Evolutionary conservation across 37 sponge, comb jelly and placozoan species (phyloP), one percentile per base, ranked within the genome.

Genomic region (Bolinopsis microptera): DNA sequence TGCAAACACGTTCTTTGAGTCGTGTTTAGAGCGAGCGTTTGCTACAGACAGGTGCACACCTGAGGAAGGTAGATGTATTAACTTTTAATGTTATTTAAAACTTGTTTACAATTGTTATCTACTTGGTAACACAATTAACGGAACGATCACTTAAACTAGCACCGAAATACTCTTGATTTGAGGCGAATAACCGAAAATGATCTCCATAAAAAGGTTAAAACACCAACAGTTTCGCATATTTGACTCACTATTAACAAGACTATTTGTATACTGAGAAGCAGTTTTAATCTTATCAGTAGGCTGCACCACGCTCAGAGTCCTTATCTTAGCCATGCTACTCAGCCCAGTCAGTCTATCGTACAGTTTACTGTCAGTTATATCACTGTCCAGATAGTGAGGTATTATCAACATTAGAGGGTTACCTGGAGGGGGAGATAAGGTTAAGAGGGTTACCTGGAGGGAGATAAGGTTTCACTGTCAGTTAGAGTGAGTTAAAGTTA

Each of bases 361-460:
- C 25, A 86, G 31, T n/a, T 39, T 41, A 34, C 90, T 86, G 25
- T 86, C 90, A 38, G 90, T 38, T 41, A 86, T 38, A 34, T 86
- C 90, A 22, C 90, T 41, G 31, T 86, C 90, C 41, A 86, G 90
- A 48, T 86, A 86, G 61, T 86, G 90, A 26, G 90, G 90, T 3
- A 86, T 41, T 86, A 86, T 86, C 90, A 86, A 23, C 90, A 86
- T 86, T 26, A 86, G 90, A 0, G 90, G 90, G 61, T 86, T 86
- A 0, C 90, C 90, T 86, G 90, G 26, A 25, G 28, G 16, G 26
- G n/a, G 21, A 21, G 68, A 67, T 22, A 67, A 21, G 68, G 68
- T n/a, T n/a, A n/a, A n/a, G n/a, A n/a, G n/a, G n/a, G n/a, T n/a
- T n/a, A n/a, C n/a, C n/a, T n/a, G n/a, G n/a, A n/a, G n/a, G n/a